Base-by-base conservation (phyloP, 1,140 invertebrate genomes). In the Aphelenchoides avenae region DNA sequence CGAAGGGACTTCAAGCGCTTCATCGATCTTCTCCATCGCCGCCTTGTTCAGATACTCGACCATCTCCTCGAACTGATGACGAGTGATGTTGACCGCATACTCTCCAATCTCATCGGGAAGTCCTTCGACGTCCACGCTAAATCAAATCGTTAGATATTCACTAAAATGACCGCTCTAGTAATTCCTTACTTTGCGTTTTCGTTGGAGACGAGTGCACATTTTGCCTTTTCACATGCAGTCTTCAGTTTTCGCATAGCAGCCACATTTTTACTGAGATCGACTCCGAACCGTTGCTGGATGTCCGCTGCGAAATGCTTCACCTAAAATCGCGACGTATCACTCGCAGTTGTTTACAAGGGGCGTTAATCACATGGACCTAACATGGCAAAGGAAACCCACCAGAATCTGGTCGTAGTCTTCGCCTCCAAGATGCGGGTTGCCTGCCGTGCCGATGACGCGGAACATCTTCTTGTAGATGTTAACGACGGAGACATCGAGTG, bases 391-490 rank as follows among this genome's bases (percentile, higher is more conserved):
- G n/a, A n/a, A n/a, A n/a, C n/a, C 89, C 24, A 97, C 89, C 5
- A 99, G 84, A 27, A 84, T 79, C 78, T 96, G 96, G 78, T 98
- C 94, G 72, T 95, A 95, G 81, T 95, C 91, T 81, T 95, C 91
- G 42, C 91, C 91, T 33, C 91, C 91, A 27, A 95, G 83, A 77
- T 94, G 87, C 5, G 91, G 94, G 76, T 95, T 91, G 41, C 91
- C 91, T 75, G 94, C 94, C 13, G 91, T 95, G 0, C 90, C 93
- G 79, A 94, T 93, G 1, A 95, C 91, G 80, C 95, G 91, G 78
- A 95, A 95, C 0, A 94, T 91, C 24, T 90, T 91, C 75, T 94
- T 93, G 74, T 93, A 89, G 51, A 95, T 94, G 83, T 95, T 91
- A 58, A 95, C 80, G 74, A 95, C 87, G 0, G 91, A 95, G 55